Evolutionary conservation across 2,888 invertebrate species (phyloP), one percentile per base, ranked within the genome.

Genomic region (Plagodis pulveraria): DNA sequence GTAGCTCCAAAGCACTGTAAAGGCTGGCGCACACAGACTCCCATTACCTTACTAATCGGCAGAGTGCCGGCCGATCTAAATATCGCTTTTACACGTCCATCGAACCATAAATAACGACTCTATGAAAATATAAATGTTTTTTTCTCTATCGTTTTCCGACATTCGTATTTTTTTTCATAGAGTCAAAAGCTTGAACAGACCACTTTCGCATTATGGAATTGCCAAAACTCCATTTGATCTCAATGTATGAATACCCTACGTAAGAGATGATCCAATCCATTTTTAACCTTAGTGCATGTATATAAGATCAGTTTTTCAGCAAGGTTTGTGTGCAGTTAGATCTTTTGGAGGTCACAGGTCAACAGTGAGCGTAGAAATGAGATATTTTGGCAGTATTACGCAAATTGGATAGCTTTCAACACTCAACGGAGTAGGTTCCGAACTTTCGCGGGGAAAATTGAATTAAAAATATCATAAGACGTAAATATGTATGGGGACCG

Each of bases 381-480:
- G 92, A 92, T 92, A 92, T 92, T 92, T 92, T 91, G 92, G 90
- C 86, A 91, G 92, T 92, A 92, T 92, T 92, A 92, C 91, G 91
- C 91, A 92, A 92, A 92, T 92, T 92, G 92, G 92, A 92, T 92
- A 91, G 92, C 92, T 92, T 92, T 92, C 92, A 91, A 92, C 92
- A 92, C 92, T 92, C 92, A 86, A 89, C 91, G 87, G 86, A 90
- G 91, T 91, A 91, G 87, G 89, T 90, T 91, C 86, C 85, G 88
- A 92, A 92, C 86, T 92, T 91, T 91, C 86, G 90, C 83, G 86
- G 84, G 86, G 86, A 84, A 90, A 90, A 92, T 92, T 91, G 91
- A 92, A 92, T 92, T 92, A 92, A 92, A 92, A 91, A 92, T 91
- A 91, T 91, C 86, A 90, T 91, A 88, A 88, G 87, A 90, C 76